Evolutionary conservation across 2,888 invertebrate genomes (phyloP).

Genomic region (Chrysomela aeneicollis): DNA sequence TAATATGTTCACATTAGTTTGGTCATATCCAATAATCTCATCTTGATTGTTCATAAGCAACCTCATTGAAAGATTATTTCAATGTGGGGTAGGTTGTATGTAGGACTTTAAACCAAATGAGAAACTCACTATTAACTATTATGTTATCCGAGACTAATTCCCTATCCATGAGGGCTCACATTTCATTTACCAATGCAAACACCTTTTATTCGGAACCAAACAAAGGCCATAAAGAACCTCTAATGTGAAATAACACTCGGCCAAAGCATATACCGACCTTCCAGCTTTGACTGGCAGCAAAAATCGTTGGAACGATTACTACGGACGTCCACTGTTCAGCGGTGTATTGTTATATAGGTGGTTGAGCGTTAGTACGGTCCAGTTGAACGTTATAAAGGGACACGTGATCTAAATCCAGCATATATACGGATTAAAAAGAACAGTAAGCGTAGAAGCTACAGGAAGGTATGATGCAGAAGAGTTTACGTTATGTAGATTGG

Average conservation of each 20-base stretch:
- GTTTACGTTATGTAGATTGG: too few relatives aligned
- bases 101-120: too few relatives aligned
- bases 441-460: too few relatives aligned
- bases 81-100: too few relatives aligned
- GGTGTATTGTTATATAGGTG: conserved; percentile 35
- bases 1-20: too few relatives aligned
- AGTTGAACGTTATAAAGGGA: conserved; percentile 21
- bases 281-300: conserved; percentile 31
- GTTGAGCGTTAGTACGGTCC: conserved; percentile 8
- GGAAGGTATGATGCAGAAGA: too few relatives aligned
- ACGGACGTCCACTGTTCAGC: conserved; percentile 40
- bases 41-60: too few relatives aligned
- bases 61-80: too few relatives aligned
- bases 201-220: conserved; percentile 35
- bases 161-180: conserved; percentile 17
- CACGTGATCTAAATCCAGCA: conserved; percentile 4
- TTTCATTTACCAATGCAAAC: conserved; percentile 33
- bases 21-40: too few relatives aligned
- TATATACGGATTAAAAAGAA: conserved; percentile 1
- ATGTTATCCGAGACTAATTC: background rate
- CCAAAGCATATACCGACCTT: conserved; percentile 13
- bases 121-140: too few relatives aligned
- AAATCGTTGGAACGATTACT: conserved; percentile 36
- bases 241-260: conserved; percentile 34
- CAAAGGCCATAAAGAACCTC: conserved; percentile 22